Evolutionary conservation across 2,113 vertebrate genomes (phyloP).

Genomic region (Varanus komodoensis): DNA sequence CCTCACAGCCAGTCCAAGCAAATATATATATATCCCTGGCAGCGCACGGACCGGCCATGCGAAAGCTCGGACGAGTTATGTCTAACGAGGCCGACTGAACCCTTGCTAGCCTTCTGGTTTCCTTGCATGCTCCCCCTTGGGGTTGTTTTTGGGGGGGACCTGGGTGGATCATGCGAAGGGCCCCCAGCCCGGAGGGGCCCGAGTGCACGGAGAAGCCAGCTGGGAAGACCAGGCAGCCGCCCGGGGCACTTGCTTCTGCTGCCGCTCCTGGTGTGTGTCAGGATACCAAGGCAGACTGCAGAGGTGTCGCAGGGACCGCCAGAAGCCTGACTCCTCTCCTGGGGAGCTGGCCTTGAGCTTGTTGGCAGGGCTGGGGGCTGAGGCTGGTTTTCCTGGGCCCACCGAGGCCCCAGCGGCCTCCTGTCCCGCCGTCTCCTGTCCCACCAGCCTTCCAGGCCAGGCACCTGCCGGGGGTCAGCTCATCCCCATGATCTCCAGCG

Average conservation of each 20-base stretch:
- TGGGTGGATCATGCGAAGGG: neutral
- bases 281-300: neutral
- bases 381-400: neutral
- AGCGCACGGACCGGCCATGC: too few relatives aligned
- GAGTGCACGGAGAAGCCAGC: neutral
- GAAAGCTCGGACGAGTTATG: too few relatives aligned
- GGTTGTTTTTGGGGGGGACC: too few relatives aligned
- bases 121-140: neutral
- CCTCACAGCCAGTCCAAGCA: too few relatives aligned
- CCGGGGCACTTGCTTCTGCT: neutral
- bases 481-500: neutral
- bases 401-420: neutral
- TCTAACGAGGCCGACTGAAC: too few relatives aligned
- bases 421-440: neutral
- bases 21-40: too few relatives aligned
- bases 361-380: neutral
- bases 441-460: neutral
- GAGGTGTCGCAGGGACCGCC: neutral
- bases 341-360: neutral
- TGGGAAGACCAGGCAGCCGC: neutral
- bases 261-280: neutral
- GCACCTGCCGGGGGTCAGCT: neutral
- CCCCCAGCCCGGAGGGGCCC: neutral
- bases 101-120: neutral
- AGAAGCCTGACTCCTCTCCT: neutral